Base-by-base conservation (phyloP, 1,140 invertebrate genomes). In the Streblospio benedicti region DNA sequence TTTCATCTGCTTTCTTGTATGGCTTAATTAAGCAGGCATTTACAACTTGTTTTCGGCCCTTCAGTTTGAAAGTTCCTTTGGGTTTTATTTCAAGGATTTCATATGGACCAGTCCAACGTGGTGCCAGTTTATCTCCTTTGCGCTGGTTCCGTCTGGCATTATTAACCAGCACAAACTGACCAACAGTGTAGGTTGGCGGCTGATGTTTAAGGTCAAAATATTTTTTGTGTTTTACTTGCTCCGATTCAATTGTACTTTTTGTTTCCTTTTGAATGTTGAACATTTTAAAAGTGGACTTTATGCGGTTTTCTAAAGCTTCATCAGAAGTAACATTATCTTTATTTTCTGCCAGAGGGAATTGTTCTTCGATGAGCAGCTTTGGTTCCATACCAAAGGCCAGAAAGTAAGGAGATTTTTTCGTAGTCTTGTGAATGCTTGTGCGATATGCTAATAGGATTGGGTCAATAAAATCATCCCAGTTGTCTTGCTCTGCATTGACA, bases 321-420 rank as follows among this genome's bases (percentile, higher is more conserved):
- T 47, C 45, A 23, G 16, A 14, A 27, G n/a, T 28, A 47, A 27
- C 45, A 23, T 47, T 28, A 18, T 47, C 45, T 47, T 47, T n/a
- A n/a, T n/a, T n/a, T 41, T 41, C 38, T 41, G 14, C 38, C 38
- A 41, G 14, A 41, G 38, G 38, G 14, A 51, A 28, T 28, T 51
- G 23, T 20, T 20, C n/a, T 28, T 51, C 49, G n/a, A 51, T 1
- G 6, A 51, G 49, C 49, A 51, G 28, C 20, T 16, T 51, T 25
- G 1, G 27, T 28, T 51, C 49, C 23, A n/a, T 51, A 16, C 49
- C 49, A 51, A 51, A 51, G 25, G 49, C 23, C 25, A 51, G 49
- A 28, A 51, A 51, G 49, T 23, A 51, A n/a, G 49, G 0, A n/a
- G 20, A n/a, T 28, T 51, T 20, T 28, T 28, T 51, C 4, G 49